phyloP scores from a whole-genome alignment of 2,113 vertebrate species.

The Parus major region DNA sequence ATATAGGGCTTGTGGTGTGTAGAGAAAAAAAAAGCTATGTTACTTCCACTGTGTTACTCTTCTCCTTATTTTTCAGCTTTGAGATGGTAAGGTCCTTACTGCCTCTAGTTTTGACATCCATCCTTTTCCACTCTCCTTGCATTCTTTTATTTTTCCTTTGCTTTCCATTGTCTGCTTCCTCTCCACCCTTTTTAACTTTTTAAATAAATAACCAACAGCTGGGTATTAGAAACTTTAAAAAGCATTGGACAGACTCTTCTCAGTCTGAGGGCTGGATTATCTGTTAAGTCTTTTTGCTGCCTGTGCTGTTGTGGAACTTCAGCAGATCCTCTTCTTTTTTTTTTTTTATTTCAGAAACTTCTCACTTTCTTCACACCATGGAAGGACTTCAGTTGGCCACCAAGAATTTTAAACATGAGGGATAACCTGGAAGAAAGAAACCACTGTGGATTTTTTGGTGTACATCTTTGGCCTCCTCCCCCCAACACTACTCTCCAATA shows the following conservation, averaged over 20 bases:
- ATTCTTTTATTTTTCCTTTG: background rate
- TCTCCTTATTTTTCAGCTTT: background rate
- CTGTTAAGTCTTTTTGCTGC: background rate
- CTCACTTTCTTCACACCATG: background rate
- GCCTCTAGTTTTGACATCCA: background rate
- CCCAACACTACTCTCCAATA: fast-evolving
- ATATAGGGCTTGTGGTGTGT: fast-evolving
- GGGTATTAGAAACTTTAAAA: background rate
- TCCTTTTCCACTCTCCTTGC: background rate
- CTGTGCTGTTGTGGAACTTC: background rate
- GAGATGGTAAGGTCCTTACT: background rate
- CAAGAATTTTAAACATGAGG: background rate
- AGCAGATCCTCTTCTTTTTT: background rate
- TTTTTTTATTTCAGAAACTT: constrained; percentile 45
- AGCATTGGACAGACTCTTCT: background rate
- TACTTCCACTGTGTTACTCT: background rate
- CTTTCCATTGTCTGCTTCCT: background rate
- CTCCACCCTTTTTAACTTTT: background rate
- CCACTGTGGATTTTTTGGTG: background rate
- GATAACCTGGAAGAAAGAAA: constrained; percentile 1
- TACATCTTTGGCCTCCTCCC: background rate
- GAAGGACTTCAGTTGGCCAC: background rate
- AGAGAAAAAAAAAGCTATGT: background rate
- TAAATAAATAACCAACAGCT: background rate
- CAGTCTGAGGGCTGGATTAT: background rate